phyloP scores from a whole-genome alignment of 2,888 invertebrate genomes.

The Trachelus iudaicus region DNA sequence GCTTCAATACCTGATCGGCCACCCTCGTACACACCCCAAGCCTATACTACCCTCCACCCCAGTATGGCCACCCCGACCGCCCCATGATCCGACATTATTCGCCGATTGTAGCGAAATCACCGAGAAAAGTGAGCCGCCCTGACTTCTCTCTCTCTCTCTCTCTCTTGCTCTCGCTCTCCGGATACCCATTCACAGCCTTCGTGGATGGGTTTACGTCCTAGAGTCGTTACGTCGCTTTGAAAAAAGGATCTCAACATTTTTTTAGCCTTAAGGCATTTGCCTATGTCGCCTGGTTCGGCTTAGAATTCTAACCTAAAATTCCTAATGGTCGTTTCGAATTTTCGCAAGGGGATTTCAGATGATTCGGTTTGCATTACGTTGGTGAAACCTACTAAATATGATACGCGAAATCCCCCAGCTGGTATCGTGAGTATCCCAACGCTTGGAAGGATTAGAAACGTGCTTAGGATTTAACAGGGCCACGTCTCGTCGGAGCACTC shows the following conservation, averaged over 20 bases:
- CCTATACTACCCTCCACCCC: constrained; percentile 30
- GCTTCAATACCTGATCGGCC: constrained; percentile 55
- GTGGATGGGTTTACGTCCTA: background rate
- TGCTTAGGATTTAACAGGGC: background rate
- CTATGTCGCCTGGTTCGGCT: background rate
- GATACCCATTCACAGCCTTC: constrained; percentile 18
- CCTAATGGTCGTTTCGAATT: background rate
- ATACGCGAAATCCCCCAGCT: background rate
- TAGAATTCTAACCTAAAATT: background rate
- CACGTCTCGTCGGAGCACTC: background rate
- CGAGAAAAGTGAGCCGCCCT: constrained; percentile 20
- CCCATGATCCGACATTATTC: constrained; percentile 37
- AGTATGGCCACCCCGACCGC: constrained; percentile 22
- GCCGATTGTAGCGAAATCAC: constrained; percentile 40
- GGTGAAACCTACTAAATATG: background rate
- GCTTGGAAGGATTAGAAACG: background rate
- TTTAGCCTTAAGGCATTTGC: background rate
- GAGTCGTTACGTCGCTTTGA: background rate
- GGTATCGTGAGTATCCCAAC: background rate
- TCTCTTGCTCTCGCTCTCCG: background rate
- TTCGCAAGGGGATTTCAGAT: background rate
- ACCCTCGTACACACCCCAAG: constrained; percentile 24
- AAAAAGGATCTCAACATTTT: background rate
- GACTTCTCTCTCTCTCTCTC: background rate
- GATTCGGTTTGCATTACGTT: background rate